Evolutionary conservation across 2,888 invertebrate species (phyloP).

Genomic region (Lepetodrilus schrolli): DNA sequence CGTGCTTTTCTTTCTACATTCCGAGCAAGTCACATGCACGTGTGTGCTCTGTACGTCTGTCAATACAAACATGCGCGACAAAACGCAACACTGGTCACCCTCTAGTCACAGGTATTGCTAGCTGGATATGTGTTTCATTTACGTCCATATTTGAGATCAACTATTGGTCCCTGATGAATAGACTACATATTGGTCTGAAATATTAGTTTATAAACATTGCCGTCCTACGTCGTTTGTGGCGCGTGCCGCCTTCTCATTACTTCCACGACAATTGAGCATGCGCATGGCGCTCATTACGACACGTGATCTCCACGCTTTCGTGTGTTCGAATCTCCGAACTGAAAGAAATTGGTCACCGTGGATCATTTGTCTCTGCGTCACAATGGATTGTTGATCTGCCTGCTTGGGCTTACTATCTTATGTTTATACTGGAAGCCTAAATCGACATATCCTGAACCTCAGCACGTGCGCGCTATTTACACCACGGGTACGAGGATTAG

Average conservation of each 20-base stretch:
- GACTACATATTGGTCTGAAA: neutral
- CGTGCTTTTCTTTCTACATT: neutral
- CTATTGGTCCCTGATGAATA: neutral
- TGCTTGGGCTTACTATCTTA: neutral
- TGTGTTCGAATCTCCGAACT: neutral
- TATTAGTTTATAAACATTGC: conserved; percentile 20
- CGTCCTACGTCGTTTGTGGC: neutral
- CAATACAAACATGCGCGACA: neutral
- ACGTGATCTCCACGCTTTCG: neutral
- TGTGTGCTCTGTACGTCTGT: neutral
- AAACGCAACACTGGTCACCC: neutral
- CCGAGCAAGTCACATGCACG: neutral
- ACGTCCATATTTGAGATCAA: neutral
- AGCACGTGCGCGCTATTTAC: conserved; percentile 1
- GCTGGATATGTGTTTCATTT: neutral
- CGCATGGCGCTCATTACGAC: conserved; percentile 13
- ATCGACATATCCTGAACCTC: neutral
- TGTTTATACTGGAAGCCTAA: neutral
- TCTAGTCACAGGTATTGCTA: neutral
- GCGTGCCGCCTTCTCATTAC: conserved; percentile 2
- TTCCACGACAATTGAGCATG: neutral
- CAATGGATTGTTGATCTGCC: conserved; percentile 22
- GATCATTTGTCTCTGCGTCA: neutral
- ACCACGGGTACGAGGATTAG: neutral
- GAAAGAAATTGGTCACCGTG: neutral